Evolutionary conservation across 1,140 invertebrate genomes (phyloP), one percentile per base, ranked within the genome.

Genomic region (Drosophila seguyi): DNA sequence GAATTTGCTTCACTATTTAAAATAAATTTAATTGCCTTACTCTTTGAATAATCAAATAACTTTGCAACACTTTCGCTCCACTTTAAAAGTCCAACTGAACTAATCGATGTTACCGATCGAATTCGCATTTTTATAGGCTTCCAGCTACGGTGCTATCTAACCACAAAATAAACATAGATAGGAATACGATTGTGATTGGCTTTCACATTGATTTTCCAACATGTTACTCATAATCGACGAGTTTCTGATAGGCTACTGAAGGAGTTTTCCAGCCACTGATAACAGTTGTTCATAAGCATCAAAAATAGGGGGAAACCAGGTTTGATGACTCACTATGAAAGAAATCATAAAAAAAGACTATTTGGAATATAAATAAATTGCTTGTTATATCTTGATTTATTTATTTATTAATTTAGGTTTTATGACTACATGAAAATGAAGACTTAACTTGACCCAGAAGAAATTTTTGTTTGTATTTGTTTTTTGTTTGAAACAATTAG

Each of bases 201-300:
- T 48, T 48, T 41, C 3, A 16, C 27, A 1, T 13, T 11, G 34
- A 67, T 71, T 48, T 38, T 48, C 18, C 29, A 34, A 71, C 67
- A 45, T 10, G 11, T 39, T 67, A 57, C 34, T 42, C 61, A 41
- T 41, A 47, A 57, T 48, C 50, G 13, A 18, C 50, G 4, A 27
- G 36, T 44, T 48, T 57, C 50, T 72, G 68, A 72, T 72, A 69
- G 66, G 66, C 65, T 66, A 52, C 47, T 55, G 27, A 34, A 31
- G 20, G 18, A 16, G 14, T 13, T 50, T 41, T 31, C 20, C 60
- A 65, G 36, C 27, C 11, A 18, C 34, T 20, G 25, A 45, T 39
- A 55, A 20, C 25, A 22, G 25, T 56, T 47, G 34, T n/a, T 60
- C 18, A 34, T 25, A 25, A 13, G 50, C 41, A 65, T 20, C 22